Evolutionary conservation across 2,888 invertebrate genomes (phyloP).

Genomic region (Elysia crispata): DNA sequence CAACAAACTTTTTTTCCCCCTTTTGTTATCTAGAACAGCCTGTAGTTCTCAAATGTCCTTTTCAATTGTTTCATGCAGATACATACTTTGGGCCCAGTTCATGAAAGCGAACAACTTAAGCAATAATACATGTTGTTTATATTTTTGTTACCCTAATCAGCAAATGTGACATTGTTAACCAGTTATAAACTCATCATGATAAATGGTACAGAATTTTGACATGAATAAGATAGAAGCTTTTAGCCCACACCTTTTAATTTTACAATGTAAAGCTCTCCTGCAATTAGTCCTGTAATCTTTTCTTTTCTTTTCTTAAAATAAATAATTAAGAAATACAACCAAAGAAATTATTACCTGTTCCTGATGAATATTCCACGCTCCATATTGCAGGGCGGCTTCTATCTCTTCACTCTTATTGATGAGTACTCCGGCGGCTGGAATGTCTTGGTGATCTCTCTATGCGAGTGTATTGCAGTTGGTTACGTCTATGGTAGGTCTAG

Average conservation of each 20-base stretch:
- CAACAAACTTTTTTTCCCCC: no score
- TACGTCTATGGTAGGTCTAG: conserved; percentile 80
- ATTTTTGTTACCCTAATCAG: no score
- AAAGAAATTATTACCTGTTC: not conserved
- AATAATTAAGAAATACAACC: not conserved
- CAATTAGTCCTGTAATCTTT: not conserved
- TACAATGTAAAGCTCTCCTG: not conserved
- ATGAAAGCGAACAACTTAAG: no score
- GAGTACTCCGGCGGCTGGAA: conserved; percentile 75
- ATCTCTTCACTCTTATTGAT: conserved; percentile 73
- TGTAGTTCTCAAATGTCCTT: no score
- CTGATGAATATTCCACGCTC: no score
- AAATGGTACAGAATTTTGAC: not conserved
- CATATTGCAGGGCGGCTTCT: conserved; percentile 66
- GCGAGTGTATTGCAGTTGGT: conserved; percentile 84
- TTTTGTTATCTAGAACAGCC: no score
- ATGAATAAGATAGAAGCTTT: not conserved
- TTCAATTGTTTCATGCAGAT: no score
- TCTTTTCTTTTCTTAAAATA: not conserved
- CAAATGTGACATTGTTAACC: no score
- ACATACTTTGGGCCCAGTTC: no score
- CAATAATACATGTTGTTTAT: no score
- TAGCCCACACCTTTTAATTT: no score
- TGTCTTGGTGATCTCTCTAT: conserved; percentile 83
- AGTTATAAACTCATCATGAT: no score